Conservation (phyloP, 2,888 invertebrate genomes). For the Exocentrus adspersus region DNA sequence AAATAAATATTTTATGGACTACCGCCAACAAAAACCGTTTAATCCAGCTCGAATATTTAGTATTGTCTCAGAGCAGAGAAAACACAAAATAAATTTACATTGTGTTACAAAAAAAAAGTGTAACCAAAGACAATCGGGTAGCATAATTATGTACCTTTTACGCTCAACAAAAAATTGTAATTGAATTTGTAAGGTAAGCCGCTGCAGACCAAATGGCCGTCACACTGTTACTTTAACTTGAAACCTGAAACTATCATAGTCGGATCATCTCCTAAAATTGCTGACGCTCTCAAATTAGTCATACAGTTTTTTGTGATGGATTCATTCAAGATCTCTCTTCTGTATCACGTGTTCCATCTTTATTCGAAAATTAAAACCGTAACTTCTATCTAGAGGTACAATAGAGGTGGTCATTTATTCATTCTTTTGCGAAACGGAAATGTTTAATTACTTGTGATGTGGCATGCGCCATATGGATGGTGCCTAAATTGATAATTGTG, state of each 20-base stretch:
- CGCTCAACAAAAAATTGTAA: constrained; percentile 29
- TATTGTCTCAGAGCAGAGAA: constrained; percentile 26
- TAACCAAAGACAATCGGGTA: constrained; percentile 34
- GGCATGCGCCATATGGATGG: constrained; percentile 17
- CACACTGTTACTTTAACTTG: constrained; percentile 38
- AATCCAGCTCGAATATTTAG: constrained; percentile 21
- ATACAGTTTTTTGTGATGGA: constrained; percentile 19
- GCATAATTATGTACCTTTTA: constrained; percentile 34
- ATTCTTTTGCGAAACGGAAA: constrained; percentile 13
- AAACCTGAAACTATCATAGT: constrained; percentile 31
- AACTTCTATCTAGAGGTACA: neutral
- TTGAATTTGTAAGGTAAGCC: constrained; percentile 33
- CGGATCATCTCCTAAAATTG: constrained; percentile 26
- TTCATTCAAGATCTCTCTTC: constrained; percentile 20
- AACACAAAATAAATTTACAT: constrained; percentile 30
- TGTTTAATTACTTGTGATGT: constrained; percentile 18
- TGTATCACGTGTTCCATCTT: constrained; percentile 18
- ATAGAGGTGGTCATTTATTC: constrained; percentile 13
- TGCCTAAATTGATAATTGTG: neutral
- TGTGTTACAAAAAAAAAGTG: constrained; percentile 25
- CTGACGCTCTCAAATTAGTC: constrained; percentile 28
- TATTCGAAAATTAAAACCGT: constrained; percentile 8
- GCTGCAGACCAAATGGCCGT: constrained; percentile 33
- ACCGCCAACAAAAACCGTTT: constrained; percentile 6
- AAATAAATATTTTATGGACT: constrained; percentile 23